These are phyloP conservation scores for Tethya wilhelma DNA, from an alignment of 37 sponge, comb jelly and placozoan species.

Conservation along the genomic window DNA sequence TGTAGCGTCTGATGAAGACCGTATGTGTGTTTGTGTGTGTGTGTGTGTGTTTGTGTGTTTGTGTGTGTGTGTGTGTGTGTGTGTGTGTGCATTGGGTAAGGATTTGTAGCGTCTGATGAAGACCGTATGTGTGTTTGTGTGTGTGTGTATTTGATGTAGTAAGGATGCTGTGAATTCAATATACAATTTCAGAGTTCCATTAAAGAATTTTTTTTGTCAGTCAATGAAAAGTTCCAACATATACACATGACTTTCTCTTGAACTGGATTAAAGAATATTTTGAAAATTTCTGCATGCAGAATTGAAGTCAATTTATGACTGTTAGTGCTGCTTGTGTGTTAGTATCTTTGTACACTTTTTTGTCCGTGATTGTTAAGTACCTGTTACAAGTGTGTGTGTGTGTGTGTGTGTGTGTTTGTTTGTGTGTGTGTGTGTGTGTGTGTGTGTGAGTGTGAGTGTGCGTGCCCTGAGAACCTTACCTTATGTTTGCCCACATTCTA, in stretches of 20 bases:
- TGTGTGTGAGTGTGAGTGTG: no score
- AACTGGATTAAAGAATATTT: no score
- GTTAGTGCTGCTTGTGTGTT: not conserved
- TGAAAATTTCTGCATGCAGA: not conserved
- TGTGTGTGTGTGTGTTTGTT: constrained; percentile 38
- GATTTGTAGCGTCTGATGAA: no score
- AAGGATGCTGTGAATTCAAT: no score
- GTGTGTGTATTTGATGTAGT: constrained; percentile 20
- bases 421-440: constrained; percentile 15
- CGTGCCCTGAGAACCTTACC: no score
- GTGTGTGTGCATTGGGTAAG: not conserved
- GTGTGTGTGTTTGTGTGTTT: not conserved
- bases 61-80: constrained; percentile 34
- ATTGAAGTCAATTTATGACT: not conserved
- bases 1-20: not conserved
- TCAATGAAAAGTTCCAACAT: no score
- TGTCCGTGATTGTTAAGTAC: not conserved
- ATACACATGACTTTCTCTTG: no score
- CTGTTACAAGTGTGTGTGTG: constrained; percentile 4
- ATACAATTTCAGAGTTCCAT: no score
- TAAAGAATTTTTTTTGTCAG: no score
- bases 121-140: constrained; percentile 17
- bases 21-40: constrained; percentile 5
- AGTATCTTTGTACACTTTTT: not conserved
- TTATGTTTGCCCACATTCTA: no score